Evolutionary conservation across 2,797 vertebrate genomes (phyloP).

Genomic region (Graptemys geographica): DNA sequence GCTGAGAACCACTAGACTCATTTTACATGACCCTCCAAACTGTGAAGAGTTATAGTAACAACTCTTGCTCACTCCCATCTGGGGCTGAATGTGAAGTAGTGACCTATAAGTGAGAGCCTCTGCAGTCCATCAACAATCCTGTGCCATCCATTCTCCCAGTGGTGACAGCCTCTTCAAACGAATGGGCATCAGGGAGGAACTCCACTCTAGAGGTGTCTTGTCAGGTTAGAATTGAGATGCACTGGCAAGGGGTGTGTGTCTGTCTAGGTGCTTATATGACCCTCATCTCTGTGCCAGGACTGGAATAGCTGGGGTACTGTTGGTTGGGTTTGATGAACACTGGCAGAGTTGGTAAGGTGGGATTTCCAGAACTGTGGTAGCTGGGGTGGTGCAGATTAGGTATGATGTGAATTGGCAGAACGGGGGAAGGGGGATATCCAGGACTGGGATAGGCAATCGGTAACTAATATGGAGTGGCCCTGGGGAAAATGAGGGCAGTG

Average conservation of each 20-base stretch:
- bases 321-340: accelerated
- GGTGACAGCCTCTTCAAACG: constrained; percentile 25
- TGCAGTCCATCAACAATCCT: constrained; percentile 58
- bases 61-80: constrained; percentile 51
- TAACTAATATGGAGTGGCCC: accelerated
- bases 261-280: constrained; percentile 25
- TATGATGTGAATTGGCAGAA: accelerated
- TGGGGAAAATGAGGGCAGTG: accelerated
- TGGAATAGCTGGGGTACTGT: accelerated
- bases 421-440: background rate
- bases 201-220: background rate
- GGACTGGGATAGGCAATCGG: accelerated
- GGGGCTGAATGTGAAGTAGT: constrained; percentile 56
- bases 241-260: background rate
- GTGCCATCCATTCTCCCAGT: constrained; percentile 47
- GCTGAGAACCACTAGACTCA: background rate
- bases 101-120: background rate
- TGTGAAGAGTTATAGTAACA: background rate
- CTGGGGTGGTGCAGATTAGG: background rate
- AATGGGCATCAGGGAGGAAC: constrained; percentile 33
- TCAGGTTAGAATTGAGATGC: background rate
- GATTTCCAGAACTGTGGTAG: background rate
- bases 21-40: background rate
- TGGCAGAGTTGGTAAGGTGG: background rate
- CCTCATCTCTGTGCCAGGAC: accelerated